Evolutionary conservation across 1,140 invertebrate genomes (phyloP).

Genomic region (Apis florea): DNA sequence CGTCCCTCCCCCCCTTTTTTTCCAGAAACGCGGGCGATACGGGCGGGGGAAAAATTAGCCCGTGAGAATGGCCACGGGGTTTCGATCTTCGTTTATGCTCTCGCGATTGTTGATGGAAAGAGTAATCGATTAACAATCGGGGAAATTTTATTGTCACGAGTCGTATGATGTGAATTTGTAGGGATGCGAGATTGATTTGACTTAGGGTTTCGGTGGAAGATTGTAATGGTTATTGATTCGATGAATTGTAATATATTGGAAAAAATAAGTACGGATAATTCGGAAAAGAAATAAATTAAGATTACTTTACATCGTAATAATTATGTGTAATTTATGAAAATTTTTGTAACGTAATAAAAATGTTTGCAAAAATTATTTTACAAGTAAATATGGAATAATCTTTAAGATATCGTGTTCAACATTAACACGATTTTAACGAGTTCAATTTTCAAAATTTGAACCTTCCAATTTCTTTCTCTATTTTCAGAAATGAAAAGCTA

Average conservation of each 20-base stretch:
- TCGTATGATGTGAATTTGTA: neutral
- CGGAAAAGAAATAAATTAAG: too few species aligned
- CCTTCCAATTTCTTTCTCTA: neutral
- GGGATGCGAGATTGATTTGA: neutral
- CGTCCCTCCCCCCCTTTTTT: neutral
- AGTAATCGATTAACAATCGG: slow-evolving; percentile 14
- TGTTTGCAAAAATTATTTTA: too few species aligned
- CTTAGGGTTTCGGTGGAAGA: neutral
- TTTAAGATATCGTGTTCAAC: too few species aligned
- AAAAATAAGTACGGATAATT: too few species aligned
- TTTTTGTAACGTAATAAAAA: too few species aligned
- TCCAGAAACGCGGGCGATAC: neutral
- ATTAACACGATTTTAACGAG: neutral
- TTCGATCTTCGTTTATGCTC: slow-evolving; percentile 21
- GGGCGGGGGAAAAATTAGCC: slow-evolving; percentile 5
- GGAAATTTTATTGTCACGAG: slow-evolving; percentile 1
- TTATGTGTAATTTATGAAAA: too few species aligned
- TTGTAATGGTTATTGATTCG: neutral
- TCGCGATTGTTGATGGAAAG: neutral
- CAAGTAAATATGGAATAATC: too few species aligned
- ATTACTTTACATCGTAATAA: too few species aligned
- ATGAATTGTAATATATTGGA: too few species aligned
- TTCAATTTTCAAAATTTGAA: neutral
- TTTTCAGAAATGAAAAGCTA: neutral
- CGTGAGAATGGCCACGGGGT: slow-evolving; percentile 5